Evolutionary conservation across 1,140 invertebrate species (phyloP).

Genomic region (Panagrolaimus sp.): DNA sequence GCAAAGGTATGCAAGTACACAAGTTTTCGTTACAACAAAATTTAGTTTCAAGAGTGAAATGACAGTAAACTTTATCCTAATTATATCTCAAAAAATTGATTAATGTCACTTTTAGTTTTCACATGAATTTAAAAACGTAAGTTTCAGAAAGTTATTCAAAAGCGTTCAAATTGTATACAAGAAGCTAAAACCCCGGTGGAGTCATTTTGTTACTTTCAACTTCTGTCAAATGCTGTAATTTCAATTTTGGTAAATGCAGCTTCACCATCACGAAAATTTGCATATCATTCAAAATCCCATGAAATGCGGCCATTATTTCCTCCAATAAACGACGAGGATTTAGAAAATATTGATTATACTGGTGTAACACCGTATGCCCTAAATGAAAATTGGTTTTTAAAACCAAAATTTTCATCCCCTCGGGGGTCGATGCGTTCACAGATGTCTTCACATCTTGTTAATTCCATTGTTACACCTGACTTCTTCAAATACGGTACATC

Average conservation of each 20-base stretch:
- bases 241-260: neutral
- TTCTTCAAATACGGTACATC: constrained; percentile 13
- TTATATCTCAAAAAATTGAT: too few relatives aligned
- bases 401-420: constrained; percentile 10
- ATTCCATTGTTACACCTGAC: neutral
- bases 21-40: too few relatives aligned
- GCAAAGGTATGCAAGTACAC: neutral
- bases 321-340: neutral
- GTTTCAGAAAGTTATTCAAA: neutral
- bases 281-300: neutral
- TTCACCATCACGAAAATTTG: neutral
- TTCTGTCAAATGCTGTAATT: neutral
- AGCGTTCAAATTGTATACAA: constrained; percentile 3
- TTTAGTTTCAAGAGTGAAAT: too few relatives aligned
- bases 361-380: neutral
- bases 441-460: neutral
- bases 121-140: too few relatives aligned
- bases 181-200: neutral
- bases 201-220: neutral
- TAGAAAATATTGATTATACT: neutral
- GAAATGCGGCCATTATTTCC: neutral
- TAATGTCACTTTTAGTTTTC: too few relatives aligned
- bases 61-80: too few relatives aligned
- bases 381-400: neutral
- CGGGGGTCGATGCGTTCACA: neutral